phyloP scores from a whole-genome alignment of 2,888 invertebrate species.

The Heteropelma amictum region DNA sequence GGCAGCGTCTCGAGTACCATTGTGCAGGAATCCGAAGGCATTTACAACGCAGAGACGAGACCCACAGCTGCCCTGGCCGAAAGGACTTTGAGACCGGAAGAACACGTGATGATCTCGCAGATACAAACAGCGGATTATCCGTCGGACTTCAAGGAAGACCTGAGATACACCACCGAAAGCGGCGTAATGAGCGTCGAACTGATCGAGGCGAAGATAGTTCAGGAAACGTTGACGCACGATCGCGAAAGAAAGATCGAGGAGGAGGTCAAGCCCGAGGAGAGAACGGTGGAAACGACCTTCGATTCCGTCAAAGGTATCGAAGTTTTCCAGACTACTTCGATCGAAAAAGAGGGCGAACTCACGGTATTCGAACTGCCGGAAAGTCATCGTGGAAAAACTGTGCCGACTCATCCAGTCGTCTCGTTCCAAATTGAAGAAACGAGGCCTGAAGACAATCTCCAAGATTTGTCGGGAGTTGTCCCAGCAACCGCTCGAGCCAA shows the following conservation, averaged over 20 bases:
- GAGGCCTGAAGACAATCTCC: slow-evolving; percentile 77
- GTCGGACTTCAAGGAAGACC: slow-evolving; percentile 78
- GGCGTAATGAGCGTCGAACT: slow-evolving; percentile 80
- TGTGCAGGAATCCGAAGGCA: slow-evolving; percentile 84
- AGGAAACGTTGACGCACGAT: slow-evolving; percentile 83
- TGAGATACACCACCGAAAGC: slow-evolving; percentile 81
- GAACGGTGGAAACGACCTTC: slow-evolving; percentile 78
- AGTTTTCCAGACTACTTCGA: slow-evolving; percentile 82
- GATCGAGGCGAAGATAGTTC: slow-evolving; percentile 83
- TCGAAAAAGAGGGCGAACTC: slow-evolving; percentile 84
- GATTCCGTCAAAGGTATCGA: slow-evolving; percentile 82
- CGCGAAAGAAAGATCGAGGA: slow-evolving; percentile 80
- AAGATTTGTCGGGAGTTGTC: slow-evolving; percentile 76
- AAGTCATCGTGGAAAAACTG: slow-evolving; percentile 79
- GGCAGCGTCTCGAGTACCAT: slow-evolving; percentile 81
- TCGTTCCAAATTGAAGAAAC: slow-evolving; percentile 79
- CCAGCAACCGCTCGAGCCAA: slow-evolving; percentile 78
- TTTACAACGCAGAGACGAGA: slow-evolving; percentile 79
- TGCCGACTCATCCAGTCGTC: slow-evolving; percentile 79
- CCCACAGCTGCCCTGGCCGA: slow-evolving; percentile 81
- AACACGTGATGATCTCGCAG: slow-evolving; percentile 82
- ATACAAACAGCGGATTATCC: slow-evolving; percentile 80
- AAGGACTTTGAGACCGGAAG: slow-evolving; percentile 80
- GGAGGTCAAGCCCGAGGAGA: slow-evolving; percentile 72
- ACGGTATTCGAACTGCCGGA: slow-evolving; percentile 79